Evolutionary conservation across 2,888 invertebrate genomes (phyloP), one percentile per base, ranked within the genome.

Genomic region (Theretra japonica): DNA sequence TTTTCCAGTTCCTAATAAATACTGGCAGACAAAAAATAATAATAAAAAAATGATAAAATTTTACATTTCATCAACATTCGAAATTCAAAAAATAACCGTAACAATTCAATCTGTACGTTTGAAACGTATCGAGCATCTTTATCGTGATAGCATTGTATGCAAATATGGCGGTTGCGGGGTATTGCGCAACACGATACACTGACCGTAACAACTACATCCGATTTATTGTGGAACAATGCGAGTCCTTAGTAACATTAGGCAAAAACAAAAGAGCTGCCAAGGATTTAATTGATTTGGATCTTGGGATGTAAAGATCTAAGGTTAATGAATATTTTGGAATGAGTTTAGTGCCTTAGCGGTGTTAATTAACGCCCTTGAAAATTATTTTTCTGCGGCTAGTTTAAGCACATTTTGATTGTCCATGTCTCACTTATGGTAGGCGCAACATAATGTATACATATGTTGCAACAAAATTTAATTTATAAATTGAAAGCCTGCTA

Each of bases 91-190:
- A 74, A 41, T 41, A 60, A 74, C 73, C 75, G 75, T 77, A 73
- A 21, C 75, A 74, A 76, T 69, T 69, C 30, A 58, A 70, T 62
- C 59, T 50, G 41, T 50, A 68, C 28, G 53, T 59, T 50, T 30
- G 50, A 59, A 65, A 72, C 53, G 23, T 69, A 80, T 77, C 80
- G 82, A 78, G 78, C 82, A 83, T 65, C 85, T 82, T 83, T 88
- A 89, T 86, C 85, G 83, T 75, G 53, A 65, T 65, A 60, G 79
- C 82, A 92, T 93, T 93, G 93, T 92, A 88, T 92, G 91, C 87
- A 88, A 92, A 93, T 91, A 78, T 87, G 88, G 86, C 83, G 86
- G 83, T 85, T 84, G 83, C 83, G 80, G 79, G 79, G 79, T 77
- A 81, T 90, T 91, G 90, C 88, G 88, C 81, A 86, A 85, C 80